Conservation (phyloP, 1,140 invertebrate species). For the Lanistes nyassanus region DNA sequence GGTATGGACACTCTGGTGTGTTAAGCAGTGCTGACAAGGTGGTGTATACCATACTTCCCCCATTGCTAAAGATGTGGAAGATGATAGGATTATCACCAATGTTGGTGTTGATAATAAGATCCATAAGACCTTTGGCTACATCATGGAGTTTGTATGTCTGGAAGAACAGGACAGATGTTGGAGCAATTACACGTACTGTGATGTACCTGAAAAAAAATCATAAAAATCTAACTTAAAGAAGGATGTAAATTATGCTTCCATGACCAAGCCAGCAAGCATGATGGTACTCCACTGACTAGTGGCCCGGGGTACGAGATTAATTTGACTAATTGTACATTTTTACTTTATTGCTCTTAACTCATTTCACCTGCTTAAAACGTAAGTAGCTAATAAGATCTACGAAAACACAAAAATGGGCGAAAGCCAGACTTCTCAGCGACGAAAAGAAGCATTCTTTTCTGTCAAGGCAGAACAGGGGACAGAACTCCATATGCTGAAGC, state of each 20-base stretch:
- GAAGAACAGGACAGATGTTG: constrained; percentile 1
- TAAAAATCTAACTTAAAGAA: constrained; percentile 1
- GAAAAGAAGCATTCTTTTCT: too few species aligned
- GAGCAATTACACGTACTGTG: not conserved
- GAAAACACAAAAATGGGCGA: too few species aligned
- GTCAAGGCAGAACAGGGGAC: too few species aligned
- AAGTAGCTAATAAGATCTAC: too few species aligned
- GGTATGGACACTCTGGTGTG: constrained; percentile 38
- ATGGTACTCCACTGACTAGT: not conserved
- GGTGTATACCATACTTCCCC: constrained; percentile 71
- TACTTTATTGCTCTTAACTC: not conserved
- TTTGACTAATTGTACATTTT: not conserved
- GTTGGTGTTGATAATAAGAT: constrained; percentile 73
- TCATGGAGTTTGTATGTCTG: constrained; percentile 17
- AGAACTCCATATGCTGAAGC: too few species aligned
- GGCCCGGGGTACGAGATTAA: not conserved
- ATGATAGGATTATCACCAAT: constrained; percentile 79
- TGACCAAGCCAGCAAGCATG: not conserved
- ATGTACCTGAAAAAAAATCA: constrained; percentile 8
- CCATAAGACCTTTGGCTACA: constrained; percentile 60
- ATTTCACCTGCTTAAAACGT: not conserved
- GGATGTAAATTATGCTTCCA: not conserved
- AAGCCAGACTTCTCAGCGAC: too few species aligned
- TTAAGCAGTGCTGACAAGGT: constrained; percentile 52
- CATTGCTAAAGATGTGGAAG: constrained; percentile 85